phyloP scores from a whole-genome alignment of 2,888 invertebrate species.

The Axea sp. region DNA sequence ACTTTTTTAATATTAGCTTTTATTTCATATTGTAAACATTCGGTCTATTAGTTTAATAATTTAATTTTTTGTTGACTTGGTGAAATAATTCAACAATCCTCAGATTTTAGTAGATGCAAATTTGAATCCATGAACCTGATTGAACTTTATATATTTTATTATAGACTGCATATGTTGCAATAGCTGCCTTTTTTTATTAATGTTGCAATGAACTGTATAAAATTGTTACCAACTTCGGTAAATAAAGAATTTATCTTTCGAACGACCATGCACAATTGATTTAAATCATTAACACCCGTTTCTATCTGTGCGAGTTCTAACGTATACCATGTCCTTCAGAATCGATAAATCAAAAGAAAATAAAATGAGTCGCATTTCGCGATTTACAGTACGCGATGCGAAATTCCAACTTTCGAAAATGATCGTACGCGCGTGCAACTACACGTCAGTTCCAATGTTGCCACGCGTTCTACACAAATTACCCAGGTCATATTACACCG shows the following conservation, averaged over 20 bases:
- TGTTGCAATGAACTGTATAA: slow-evolving; percentile 9
- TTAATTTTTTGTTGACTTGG: too few species aligned
- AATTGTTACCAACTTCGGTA: slow-evolving; percentile 3
- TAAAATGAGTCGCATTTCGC: slow-evolving; percentile 24
- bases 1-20: too few species aligned
- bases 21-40: too few species aligned
- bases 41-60: too few species aligned
- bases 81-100: too few species aligned
- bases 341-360: slow-evolving; percentile 37
- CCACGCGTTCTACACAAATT: slow-evolving; percentile 41
- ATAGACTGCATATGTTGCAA: too few species aligned
- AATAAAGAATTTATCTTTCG: slow-evolving; percentile 19
- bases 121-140: too few species aligned
- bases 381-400: slow-evolving; percentile 2
- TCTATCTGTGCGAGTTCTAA: slow-evolving; percentile 6
- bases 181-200: too few species aligned
- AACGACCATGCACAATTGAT: slow-evolving; percentile 28
- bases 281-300: slow-evolving; percentile 47
- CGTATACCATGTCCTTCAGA: slow-evolving; percentile 17
- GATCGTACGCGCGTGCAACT: slow-evolving; percentile 1
- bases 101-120: too few species aligned
- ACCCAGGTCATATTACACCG: slow-evolving; percentile 53
- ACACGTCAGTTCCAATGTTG: slow-evolving; percentile 27
- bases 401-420: slow-evolving; percentile 54
- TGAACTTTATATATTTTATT: too few species aligned